phyloP scores from a whole-genome alignment of 1,140 invertebrate genomes.

The Reticulitermes speratus region DNA sequence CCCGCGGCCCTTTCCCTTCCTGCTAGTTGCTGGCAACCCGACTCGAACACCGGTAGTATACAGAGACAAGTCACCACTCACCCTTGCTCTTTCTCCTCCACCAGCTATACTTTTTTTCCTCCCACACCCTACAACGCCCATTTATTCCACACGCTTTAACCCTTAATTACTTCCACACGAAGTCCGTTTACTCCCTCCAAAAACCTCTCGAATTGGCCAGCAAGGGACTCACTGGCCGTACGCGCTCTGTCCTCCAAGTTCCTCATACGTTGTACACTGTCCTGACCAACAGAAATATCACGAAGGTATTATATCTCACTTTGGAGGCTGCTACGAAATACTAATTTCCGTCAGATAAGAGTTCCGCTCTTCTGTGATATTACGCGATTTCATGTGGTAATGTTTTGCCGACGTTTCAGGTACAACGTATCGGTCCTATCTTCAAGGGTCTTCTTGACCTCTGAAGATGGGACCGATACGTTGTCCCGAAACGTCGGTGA shows the following conservation, averaged over 20 bases:
- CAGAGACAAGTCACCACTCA: neutral
- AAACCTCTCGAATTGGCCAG: neutral
- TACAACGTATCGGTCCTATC: too few relatives aligned
- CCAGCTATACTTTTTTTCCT: neutral
- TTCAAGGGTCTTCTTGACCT: too few relatives aligned
- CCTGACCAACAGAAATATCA: neutral
- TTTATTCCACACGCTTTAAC: constrained; percentile 12
- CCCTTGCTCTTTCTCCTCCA: neutral
- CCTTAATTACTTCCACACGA: constrained; percentile 5
- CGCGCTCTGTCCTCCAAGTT: neutral
- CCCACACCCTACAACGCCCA: neutral
- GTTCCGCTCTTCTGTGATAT: too few relatives aligned
- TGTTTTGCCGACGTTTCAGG: too few relatives aligned
- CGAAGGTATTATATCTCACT: neutral
- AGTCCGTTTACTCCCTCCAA: neutral
- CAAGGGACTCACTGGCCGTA: neutral
- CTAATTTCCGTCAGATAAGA: neutral
- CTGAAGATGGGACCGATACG: too few relatives aligned
- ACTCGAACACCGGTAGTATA: neutral
- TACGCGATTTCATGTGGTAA: too few relatives aligned
- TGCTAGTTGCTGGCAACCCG: too few relatives aligned
- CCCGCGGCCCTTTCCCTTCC: neutral
- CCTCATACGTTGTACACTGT: neutral
- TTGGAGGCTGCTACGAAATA: neutral
- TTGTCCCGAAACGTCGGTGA: too few relatives aligned